These are phyloP conservation scores for Thalassoma bifasciatum DNA, from an alignment of 2,113 vertebrate species.

Conservation along the genomic window DNA sequence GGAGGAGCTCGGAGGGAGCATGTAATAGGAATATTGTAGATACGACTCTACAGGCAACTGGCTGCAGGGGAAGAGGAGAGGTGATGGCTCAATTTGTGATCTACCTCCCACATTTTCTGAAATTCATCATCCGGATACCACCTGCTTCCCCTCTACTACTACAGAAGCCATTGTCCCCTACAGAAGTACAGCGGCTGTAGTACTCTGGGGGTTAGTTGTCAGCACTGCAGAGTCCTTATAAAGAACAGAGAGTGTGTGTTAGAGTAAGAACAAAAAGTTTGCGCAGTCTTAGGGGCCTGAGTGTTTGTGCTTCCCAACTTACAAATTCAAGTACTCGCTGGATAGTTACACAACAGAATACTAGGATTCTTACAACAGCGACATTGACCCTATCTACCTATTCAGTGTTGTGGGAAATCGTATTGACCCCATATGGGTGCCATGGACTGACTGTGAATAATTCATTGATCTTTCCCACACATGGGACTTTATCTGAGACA, in stretches of 20 bases:
- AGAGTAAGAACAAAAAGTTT: not conserved
- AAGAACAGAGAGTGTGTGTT: not conserved
- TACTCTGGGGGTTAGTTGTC: not conserved
- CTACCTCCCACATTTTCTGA: conserved; percentile 38
- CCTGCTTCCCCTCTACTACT: conserved; percentile 38
- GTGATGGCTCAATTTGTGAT: conserved; percentile 62
- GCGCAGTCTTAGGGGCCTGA: not conserved
- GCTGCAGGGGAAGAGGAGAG: conserved; percentile 41
- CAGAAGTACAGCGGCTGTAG: conserved; percentile 12
- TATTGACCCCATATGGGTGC: not conserved
- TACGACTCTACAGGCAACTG: conserved; percentile 32
- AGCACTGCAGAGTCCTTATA: not conserved
- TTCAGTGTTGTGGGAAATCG: conserved; percentile 18
- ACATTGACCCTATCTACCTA: conserved; percentile 41
- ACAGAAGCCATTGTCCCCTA: conserved; percentile 41
- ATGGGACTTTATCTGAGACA: conserved; percentile 54
- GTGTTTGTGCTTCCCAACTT: conserved; percentile 1
- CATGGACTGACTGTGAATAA: conserved; percentile 48
- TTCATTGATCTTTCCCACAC: conserved; percentile 50
- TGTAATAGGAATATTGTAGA: conserved; percentile 57
- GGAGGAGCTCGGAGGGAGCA: conserved; percentile 28
- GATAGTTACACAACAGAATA: conserved; percentile 7
- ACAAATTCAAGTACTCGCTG: conserved; percentile 18
- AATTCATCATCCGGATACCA: conserved; percentile 52
- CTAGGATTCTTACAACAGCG: conserved; percentile 1